Evolutionary conservation across 2,888 invertebrate genomes (phyloP), one percentile per base, ranked within the genome.

Genomic region (Limenitis camilla): DNA sequence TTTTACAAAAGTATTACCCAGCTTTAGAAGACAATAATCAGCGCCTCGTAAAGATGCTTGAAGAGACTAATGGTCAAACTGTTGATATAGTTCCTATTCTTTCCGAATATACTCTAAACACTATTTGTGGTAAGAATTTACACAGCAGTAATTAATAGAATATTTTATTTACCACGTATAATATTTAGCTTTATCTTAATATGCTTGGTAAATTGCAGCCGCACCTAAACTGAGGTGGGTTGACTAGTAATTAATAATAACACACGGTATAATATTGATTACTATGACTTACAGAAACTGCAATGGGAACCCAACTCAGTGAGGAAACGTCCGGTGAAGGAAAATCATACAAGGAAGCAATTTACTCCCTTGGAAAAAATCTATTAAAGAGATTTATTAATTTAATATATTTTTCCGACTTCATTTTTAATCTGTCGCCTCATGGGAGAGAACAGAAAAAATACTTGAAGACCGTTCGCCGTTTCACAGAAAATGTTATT

Each of bases 271-370:
- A n/a, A n/a, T n/a, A n/a, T n/a, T n/a, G n/a, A n/a, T n/a, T n/a
- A n/a, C n/a, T n/a, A n/a, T n/a, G n/a, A n/a, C n/a, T 72, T 77
- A 51, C 61, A 89, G 90, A 90, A 82, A 89, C 91, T 19, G 93
- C 94, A 1, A 92, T 94, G 91, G 94, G 94, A 2, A 88, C 90
- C 0, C 85, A 88, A 52, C 76, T 93, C 6, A 77, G 83, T 48
- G 76, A 81, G 40, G 81, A 88, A 42, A 68, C 74, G 27, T 64
- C 76, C 1, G 56, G 66, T 1, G 71, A 69, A 27, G 86, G 89
- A n/a, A 79, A 77, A 38, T 75, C 78, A 32, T 93, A 93, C 67
- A 89, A 91, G 49, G 65, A 83, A 8, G 88, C 91, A 38, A 88
- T 93, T 48, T 80, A 88, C 54, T 69, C 72, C 4, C 64, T 90